Conservation (phyloP, 2,888 invertebrate genomes). For the Stenoptilia bipunctidactyla region DNA sequence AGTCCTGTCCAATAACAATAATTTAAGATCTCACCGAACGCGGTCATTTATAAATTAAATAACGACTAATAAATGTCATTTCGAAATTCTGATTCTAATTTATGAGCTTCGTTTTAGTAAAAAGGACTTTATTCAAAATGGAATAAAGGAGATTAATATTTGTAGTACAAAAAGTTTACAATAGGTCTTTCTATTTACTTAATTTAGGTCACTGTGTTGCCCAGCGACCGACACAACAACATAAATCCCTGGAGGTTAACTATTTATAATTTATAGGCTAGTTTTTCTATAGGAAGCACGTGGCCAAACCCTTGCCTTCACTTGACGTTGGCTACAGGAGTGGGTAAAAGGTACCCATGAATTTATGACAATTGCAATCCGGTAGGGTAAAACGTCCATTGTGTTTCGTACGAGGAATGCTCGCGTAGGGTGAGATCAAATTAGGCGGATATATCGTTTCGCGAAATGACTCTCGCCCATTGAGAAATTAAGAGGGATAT, state of each 20-base stretch:
- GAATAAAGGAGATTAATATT: background rate
- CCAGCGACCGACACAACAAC: slow-evolving; percentile 33
- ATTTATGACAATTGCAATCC: background rate
- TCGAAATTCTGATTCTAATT: slow-evolving; percentile 28
- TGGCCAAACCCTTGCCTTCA: slow-evolving; percentile 17
- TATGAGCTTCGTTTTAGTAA: slow-evolving; percentile 17
- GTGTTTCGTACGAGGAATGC: slow-evolving; percentile 3
- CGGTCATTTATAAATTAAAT: slow-evolving; percentile 35
- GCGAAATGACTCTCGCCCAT: background rate
- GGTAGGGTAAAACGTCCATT: background rate
- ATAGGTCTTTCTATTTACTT: background rate
- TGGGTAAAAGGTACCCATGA: background rate
- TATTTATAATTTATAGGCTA: slow-evolving; percentile 21
- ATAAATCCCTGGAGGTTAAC: slow-evolving; percentile 27
- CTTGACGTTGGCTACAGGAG: slow-evolving; percentile 8
- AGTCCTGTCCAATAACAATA: background rate
- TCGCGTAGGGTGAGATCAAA: slow-evolving; percentile 7
- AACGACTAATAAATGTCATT: slow-evolving; percentile 41
- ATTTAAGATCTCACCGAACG: slow-evolving; percentile 1
- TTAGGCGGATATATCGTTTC: background rate
- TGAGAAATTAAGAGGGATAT: background rate
- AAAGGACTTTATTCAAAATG: background rate
- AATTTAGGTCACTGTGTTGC: slow-evolving; percentile 27
- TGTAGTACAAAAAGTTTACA: background rate
- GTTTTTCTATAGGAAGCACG: slow-evolving; percentile 20